Percentiles rank a stretch among this genome's conserved stretches.
Conservation (phyloP, 2,797 vertebrate genomes). For the Pipistrellus pipistrellus region DNA sequence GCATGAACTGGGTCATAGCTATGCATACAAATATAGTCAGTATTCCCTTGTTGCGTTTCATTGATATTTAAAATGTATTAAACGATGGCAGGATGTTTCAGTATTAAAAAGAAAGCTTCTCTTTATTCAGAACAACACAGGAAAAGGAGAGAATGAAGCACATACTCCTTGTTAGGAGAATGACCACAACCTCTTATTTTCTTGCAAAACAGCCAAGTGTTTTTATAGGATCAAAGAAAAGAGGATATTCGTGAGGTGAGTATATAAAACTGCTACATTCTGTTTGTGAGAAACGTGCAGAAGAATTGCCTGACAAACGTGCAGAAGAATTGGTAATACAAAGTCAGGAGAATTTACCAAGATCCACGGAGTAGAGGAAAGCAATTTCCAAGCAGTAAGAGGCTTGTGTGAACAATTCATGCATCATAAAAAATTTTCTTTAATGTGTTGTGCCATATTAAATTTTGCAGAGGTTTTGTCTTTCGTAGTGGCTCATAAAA, state of each 20-base stretch:
- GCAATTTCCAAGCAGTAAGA: constrained; percentile 27
- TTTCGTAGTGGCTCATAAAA: not conserved
- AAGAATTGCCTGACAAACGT: not conserved
- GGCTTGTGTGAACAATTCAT: not conserved
- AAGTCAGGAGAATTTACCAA: not conserved
- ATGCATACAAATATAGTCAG: not conserved
- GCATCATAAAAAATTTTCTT: not conserved
- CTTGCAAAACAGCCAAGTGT: not conserved
- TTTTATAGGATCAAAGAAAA: not conserved
- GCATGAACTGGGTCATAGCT: not conserved
- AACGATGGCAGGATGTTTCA: not conserved
- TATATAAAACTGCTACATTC: not conserved
- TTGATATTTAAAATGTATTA: constrained; percentile 5
- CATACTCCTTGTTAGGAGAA: not conserved
- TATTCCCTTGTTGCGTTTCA: not conserved
- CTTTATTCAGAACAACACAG: not conserved
- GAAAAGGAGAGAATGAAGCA: not conserved
- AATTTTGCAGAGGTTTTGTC: not conserved
- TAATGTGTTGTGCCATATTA: not conserved
- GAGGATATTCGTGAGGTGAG: not conserved
- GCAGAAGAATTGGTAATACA: not conserved
- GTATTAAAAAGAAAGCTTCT: not conserved
- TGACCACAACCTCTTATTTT: not conserved
- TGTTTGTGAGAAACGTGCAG: not conserved
- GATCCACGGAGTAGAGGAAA: not conserved